These are phyloP conservation scores for Cepaea nemoralis DNA, from an alignment of 1,140 invertebrate genomes.

Conservation along the genomic window DNA sequence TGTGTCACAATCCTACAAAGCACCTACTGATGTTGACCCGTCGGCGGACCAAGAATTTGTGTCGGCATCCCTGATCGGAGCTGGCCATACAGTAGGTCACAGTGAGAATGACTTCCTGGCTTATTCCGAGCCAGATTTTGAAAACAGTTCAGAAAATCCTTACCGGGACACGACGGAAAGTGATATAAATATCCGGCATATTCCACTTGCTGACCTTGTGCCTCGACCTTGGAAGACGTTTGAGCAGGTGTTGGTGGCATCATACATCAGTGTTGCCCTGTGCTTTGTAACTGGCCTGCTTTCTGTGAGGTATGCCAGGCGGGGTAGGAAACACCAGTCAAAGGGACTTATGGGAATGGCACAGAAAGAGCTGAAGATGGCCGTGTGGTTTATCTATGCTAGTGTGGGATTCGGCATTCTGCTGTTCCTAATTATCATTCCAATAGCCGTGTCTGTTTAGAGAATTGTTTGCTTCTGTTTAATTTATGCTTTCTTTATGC, in stretches of 20 bases:
- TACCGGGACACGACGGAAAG: conserved; percentile 66
- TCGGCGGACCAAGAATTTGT: conserved; percentile 15
- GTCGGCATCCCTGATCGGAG: conserved; percentile 46
- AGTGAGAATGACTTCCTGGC: conserved; percentile 41
- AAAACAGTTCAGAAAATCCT: conserved; percentile 58
- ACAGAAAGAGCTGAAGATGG: conserved; percentile 58
- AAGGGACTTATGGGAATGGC: conserved; percentile 67
- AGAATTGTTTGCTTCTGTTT: too few species aligned
- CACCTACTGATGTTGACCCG: not conserved
- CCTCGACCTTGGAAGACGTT: conserved; percentile 62
- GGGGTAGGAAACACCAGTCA: conserved; percentile 59
- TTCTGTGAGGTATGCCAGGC: conserved; percentile 61
- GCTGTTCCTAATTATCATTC: conserved; percentile 53
- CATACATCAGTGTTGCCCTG: conserved; percentile 57
- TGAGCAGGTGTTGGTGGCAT: conserved; percentile 59
- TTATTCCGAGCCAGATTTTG: conserved; percentile 53
- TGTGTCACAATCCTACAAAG: conserved; percentile 19
- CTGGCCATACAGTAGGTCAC: conserved; percentile 4
- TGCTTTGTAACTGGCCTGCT: conserved; percentile 57
- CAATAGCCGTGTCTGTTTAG: conserved; percentile 39
- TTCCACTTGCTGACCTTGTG: conserved; percentile 61
- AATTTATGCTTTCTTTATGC: too few species aligned
- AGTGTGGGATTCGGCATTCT: conserved; percentile 55
- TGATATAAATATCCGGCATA: conserved; percentile 55
- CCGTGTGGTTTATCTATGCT: conserved; percentile 59